These are phyloP conservation scores for Neodontobutis hainanensis DNA, from an alignment of 2,113 vertebrate species.

Conservation along the genomic window DNA sequence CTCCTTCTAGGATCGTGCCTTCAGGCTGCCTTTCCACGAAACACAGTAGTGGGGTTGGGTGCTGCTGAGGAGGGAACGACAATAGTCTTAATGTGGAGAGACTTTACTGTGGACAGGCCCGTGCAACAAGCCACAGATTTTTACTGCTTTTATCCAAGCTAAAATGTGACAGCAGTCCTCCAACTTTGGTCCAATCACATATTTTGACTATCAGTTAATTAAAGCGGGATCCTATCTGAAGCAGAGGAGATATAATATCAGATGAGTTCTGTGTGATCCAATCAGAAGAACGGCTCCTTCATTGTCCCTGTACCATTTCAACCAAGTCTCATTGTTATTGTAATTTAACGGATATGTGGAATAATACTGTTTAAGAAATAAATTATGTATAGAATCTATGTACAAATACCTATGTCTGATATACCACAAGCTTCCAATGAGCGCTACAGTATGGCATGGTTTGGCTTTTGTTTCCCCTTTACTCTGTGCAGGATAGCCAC, in stretches of 20 bases:
- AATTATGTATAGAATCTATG: too few relatives aligned
- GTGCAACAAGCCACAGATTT: slow-evolving; percentile 20
- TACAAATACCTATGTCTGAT: not conserved
- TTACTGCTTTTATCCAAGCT: slow-evolving; percentile 14
- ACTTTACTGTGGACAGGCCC: slow-evolving; percentile 14
- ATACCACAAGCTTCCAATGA: not conserved
- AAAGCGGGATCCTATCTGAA: slow-evolving; percentile 71
- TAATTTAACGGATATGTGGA: not conserved
- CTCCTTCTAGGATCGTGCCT: slow-evolving; percentile 78
- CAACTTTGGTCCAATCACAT: slow-evolving; percentile 65
- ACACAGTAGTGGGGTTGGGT: slow-evolving; percentile 52
- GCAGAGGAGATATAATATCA: slow-evolving; percentile 59
- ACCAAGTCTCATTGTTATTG: not conserved
- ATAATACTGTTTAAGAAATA: not conserved
- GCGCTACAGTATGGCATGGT: too few relatives aligned
- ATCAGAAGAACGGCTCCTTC: slow-evolving; percentile 40
- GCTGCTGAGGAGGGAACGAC: slow-evolving; percentile 35
- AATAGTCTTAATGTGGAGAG: slow-evolving; percentile 33
- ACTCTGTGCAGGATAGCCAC: too few relatives aligned
- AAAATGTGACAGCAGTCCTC: slow-evolving; percentile 40
- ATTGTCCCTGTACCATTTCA: not conserved
- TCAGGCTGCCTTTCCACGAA: slow-evolving; percentile 68
- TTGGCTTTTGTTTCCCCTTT: too few relatives aligned
- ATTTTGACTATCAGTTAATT: slow-evolving; percentile 70
- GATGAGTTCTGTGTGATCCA: slow-evolving; percentile 64